phyloP scores from a whole-genome alignment of 2,888 invertebrate species.

The Keiferia lycopersicella region DNA sequence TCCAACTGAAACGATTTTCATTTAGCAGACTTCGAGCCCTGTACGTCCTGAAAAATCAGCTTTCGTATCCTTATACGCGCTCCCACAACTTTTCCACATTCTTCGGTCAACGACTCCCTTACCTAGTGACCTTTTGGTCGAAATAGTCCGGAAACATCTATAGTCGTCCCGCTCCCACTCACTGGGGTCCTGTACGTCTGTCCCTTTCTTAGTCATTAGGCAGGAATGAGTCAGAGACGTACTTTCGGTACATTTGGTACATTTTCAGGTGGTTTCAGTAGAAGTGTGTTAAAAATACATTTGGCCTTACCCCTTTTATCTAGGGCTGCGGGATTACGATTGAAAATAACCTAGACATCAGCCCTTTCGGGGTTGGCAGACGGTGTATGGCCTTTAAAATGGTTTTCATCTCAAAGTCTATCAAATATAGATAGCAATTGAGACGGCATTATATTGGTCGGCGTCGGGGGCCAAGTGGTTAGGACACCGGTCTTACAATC shows the following conservation, averaged over 20 bases:
- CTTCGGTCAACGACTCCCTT: conserved; percentile 41
- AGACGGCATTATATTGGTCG: too few relatives aligned
- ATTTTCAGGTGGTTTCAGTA: conserved; percentile 1
- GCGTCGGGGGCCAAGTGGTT: too few relatives aligned
- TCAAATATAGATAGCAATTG: too few relatives aligned
- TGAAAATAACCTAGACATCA: too few relatives aligned
- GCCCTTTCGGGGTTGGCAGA: too few relatives aligned
- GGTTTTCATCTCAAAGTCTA: too few relatives aligned
- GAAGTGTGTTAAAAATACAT: not conserved
- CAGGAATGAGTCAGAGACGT: conserved; percentile 27
- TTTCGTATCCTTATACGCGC: not conserved
- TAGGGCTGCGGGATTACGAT: not conserved
- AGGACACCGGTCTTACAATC: too few relatives aligned
- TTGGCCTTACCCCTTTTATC: not conserved
- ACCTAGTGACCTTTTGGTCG: conserved; percentile 43
- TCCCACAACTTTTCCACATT: not conserved
- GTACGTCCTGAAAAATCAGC: not conserved
- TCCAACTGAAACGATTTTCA: too few relatives aligned
- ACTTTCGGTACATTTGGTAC: conserved; percentile 20
- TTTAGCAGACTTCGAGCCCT: too few relatives aligned
- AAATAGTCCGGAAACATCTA: conserved; percentile 37
- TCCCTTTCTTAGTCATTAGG: conserved; percentile 52
- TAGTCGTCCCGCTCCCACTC: conserved; percentile 38
- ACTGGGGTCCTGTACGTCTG: conserved; percentile 25
- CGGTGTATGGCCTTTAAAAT: too few relatives aligned